Evolutionary conservation across 2,797 vertebrate genomes (phyloP), one percentile per base, ranked within the genome.

Genomic region (Apodemus agrarius): DNA sequence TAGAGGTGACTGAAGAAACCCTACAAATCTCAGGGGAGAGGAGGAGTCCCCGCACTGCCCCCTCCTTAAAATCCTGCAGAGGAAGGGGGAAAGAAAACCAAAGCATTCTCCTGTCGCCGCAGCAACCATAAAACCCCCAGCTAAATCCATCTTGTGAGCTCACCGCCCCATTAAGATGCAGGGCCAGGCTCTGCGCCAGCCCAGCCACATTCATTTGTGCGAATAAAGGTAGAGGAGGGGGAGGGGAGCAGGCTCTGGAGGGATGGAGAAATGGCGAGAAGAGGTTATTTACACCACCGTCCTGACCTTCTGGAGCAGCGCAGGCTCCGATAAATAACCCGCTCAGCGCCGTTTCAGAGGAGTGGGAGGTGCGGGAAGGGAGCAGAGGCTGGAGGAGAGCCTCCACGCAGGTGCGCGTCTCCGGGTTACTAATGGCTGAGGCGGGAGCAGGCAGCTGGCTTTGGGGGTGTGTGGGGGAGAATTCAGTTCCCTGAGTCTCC

Each of bases 111-210:
- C 79, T 91, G 97, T 98, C 98, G 74, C 97, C 96, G 92, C 93
- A 91, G 97, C 97, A 98, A 98, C 98, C 97, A 96, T 97, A 96
- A 98, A 97, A 97, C 93, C 97, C 97, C 97, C 86, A 88, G 96
- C 98, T 97, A 97, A 97, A 98, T 98, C 96, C 96, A 98, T 98
- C 98, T 97, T 96, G 97, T 98, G 98, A 98, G 98, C 98, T 98
- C 98, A 98, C 97, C 74, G 93, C 95, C 95, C 98, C 98, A 98
- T 98, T 98, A 98, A 97, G 96, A 98, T 98, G 98, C 97, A 98
- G 98, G 97, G 97, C 98, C 98, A 98, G 97, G 97, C 97, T 96
- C 96, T 10, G 96, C 81, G 97, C 97, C 97, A 98, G 97, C 97
- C 94, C 97, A 93, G 98, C 97, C 96, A 97, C 98, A 97, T 97